Conservation (phyloP, 1,140 invertebrate genomes). For the Radopholus similis region DNA sequence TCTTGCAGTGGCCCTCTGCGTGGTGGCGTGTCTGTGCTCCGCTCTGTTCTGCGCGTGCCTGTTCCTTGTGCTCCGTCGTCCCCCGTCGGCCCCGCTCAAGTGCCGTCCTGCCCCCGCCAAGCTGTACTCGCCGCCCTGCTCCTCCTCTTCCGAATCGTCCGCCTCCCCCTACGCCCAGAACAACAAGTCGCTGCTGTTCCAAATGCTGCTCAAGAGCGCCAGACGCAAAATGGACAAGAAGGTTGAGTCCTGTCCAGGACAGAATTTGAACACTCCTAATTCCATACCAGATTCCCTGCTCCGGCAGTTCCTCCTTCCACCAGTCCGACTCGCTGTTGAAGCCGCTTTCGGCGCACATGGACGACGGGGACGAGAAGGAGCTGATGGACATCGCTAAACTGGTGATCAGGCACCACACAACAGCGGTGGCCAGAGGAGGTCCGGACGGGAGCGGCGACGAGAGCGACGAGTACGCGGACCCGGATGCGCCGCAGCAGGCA, state of each 20-base stretch:
- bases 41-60: conserved; percentile 1
- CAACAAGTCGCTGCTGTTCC: conserved; percentile 1
- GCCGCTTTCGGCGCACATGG: background rate
- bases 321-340: background rate
- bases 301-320: background rate
- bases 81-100: background rate
- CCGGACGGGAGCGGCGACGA: conserved; percentile 3
- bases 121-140: background rate
- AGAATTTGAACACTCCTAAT: background rate
- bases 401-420: conserved; percentile 3
- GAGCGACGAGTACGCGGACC: conserved; percentile 6
- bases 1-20: background rate
- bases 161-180: background rate
- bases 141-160: background rate
- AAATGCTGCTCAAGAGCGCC: conserved; percentile 7
- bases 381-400: conserved; percentile 16
- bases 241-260: background rate
- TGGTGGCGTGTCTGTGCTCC: background rate
- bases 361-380: conserved; percentile 6
- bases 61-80: background rate
- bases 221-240: background rate
- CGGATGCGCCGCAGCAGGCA: background rate
- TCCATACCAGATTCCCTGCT: background rate
- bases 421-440: background rate
- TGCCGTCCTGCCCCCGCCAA: background rate